Base-by-base conservation (phyloP, 2,113 vertebrate species). In the Poeciliopsis turrubarensis region DNA sequence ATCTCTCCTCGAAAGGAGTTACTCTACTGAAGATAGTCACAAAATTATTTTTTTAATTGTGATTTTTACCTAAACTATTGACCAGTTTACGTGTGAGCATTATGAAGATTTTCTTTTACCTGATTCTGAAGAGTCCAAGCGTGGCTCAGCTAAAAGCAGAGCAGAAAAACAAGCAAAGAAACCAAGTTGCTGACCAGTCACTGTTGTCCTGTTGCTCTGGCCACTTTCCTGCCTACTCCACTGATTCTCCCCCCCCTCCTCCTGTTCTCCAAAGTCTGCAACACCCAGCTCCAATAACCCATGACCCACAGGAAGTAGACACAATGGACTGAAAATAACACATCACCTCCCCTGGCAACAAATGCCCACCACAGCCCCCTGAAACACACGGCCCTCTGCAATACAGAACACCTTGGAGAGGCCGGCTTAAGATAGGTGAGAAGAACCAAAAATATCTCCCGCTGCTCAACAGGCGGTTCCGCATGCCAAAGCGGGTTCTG, bases 251-350 rank as follows among this genome's bases (percentile, higher is more conserved):
- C 89, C 84, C 85, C 15, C 89, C 89, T 91, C 82, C 86, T 84
- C 91, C 86, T 77, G 82, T 87, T 90, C 89, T 67, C 27, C 90
- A 31, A 86, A 80, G 90, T 94, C 92, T 95, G 94, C 91, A 95
- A 95, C 94, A 96, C 95, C 95, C 96, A 94, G 94, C 95, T 95
- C 95, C 95, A 94, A 89, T 94, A 95, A 97, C 95, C 96, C 95
- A 93, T 96, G 96, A 96, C 95, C 96, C 92, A 93, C 94, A 98
- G 97, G 96, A 99, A 97, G 94, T 92, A 96, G 95, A 96, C 95
- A 97, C 96, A 97, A 96, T 95, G 93, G 95, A 95, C 93, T 97
- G 95, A 97, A 97, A 97, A 97, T 96, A 97, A 97, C 93, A 95
- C 93, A 87, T 93, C 93, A 88, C 92, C 89, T 84, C 91, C 89